Percentiles rank a stretch among this genome's conserved stretches.
Evolutionary conservation across 1,140 invertebrate genomes (phyloP).

Genomic region (Hylaeus volcanicus): DNA sequence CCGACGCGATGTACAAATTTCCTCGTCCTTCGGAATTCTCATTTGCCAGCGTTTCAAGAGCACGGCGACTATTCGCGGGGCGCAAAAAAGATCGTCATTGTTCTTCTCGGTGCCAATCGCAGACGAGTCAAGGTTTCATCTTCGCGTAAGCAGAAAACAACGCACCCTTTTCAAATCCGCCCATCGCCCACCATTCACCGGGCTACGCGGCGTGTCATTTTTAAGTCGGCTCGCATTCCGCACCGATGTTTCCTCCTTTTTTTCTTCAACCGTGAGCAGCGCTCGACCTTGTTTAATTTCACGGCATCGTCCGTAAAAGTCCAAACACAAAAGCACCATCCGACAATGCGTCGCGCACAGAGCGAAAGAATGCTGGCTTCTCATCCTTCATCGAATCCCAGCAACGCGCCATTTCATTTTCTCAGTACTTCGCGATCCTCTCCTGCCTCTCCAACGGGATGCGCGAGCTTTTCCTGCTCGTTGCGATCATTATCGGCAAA

Average conservation of each 20-base stretch:
- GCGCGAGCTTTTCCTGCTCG: not conserved
- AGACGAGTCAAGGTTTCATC: slow-evolving; percentile 7
- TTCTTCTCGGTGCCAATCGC: not conserved
- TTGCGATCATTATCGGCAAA: not conserved
- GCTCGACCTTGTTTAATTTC: slow-evolving; percentile 35
- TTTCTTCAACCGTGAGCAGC: not conserved
- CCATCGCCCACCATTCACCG: not conserved
- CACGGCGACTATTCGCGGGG: not conserved
- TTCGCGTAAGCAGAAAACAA: slow-evolving; percentile 7
- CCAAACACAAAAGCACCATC: not conserved
- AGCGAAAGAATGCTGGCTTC: slow-evolving; percentile 1
- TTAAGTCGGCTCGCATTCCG: not conserved
- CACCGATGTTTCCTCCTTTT: not conserved
- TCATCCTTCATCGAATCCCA: slow-evolving; percentile 10
- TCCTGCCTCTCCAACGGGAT: not conserved
- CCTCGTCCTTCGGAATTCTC: not conserved
- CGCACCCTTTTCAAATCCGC: slow-evolving; percentile 1
- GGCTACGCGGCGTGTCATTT: not conserved
- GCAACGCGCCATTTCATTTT: slow-evolving; percentile 7
- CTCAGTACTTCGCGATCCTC: too few species aligned
- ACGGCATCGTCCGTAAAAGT: slow-evolving; percentile 2
- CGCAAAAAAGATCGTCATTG: not conserved
- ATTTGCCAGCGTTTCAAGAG: not conserved
- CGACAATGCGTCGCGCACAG: not conserved
- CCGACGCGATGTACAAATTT: not conserved